phyloP scores from a whole-genome alignment of 1,140 invertebrate species.

The Scaptodrosophila lebanonensis region DNA sequence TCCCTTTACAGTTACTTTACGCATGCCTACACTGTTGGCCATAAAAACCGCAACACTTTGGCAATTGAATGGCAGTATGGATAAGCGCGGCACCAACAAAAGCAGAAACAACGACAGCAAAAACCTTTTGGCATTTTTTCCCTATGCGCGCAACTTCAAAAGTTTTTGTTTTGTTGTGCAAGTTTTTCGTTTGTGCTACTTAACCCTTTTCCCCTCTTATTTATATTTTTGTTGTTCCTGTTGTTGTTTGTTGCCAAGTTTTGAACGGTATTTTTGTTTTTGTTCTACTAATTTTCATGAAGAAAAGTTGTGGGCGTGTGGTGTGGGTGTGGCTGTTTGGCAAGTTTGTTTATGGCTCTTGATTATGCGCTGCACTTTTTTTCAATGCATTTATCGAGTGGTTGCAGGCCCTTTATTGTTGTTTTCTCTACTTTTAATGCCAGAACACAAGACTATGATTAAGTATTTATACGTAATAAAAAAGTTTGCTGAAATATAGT shows the following conservation, averaged over 20 bases:
- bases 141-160: constrained; percentile 3
- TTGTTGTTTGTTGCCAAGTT: constrained; percentile 40
- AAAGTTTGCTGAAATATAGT: no score
- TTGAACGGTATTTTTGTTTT: constrained; percentile 54
- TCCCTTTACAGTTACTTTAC: constrained; percentile 62
- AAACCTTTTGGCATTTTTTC: constrained; percentile 9
- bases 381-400: constrained; percentile 35
- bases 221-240: constrained; percentile 1
- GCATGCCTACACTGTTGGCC: constrained; percentile 54
- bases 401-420: no score
- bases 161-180: constrained; percentile 20
- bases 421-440: no score
- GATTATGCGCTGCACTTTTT: constrained; percentile 33
- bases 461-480: no score
- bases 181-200: constrained; percentile 49
- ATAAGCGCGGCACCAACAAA: constrained; percentile 25
- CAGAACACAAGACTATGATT: no score
- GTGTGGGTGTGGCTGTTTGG: constrained; percentile 14
- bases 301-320: constrained; percentile 27
- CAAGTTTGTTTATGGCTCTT: constrained; percentile 32
- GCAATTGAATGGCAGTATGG: constrained; percentile 14
- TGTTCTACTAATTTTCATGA: constrained; percentile 30
- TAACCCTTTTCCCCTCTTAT: constrained; percentile 39
- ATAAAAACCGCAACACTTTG: constrained; percentile 51
- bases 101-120: constrained; percentile 1